These are phyloP conservation scores for Ganaspis sp. DNA, from an alignment of 1,140 invertebrate species.

Conservation along the genomic window DNA sequence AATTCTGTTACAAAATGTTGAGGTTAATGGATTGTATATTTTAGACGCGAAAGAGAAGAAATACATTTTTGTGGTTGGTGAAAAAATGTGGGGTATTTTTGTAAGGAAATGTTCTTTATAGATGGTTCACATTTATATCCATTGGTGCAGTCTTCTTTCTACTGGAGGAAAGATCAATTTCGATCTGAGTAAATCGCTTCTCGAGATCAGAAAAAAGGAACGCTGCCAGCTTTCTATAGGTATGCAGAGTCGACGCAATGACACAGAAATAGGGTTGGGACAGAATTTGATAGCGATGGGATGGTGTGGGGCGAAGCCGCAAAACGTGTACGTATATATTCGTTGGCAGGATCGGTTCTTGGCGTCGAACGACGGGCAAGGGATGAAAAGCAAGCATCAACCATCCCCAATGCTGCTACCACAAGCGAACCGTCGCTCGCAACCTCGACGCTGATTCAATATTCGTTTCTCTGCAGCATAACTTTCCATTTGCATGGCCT, in stretches of 20 bases:
- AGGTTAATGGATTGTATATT: no score
- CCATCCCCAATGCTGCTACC: conserved; percentile 51
- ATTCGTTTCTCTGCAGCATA: conserved; percentile 74
- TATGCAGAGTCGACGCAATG: conserved; percentile 29
- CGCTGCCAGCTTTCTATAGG: conserved; percentile 27
- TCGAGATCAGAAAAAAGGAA: conserved; percentile 10
- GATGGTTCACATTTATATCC: conserved; percentile 23
- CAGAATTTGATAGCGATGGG: conserved; percentile 20
- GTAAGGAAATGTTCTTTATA: conserved; percentile 9
- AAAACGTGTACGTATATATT: conserved; percentile 38
- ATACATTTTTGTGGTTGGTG: no score
- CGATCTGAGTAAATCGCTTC: conserved; percentile 26
- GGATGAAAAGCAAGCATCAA: conserved; percentile 70
- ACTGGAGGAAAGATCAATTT: conserved; percentile 17
- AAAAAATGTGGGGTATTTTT: neutral
- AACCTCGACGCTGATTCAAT: conserved; percentile 70
- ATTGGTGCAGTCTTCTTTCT: conserved; percentile 10
- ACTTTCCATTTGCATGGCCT: conserved; percentile 74
- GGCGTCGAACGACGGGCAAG: conserved; percentile 59
- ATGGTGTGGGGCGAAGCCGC: neutral
- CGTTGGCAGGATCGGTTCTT: conserved; percentile 57
- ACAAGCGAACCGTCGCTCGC: conserved; percentile 43
- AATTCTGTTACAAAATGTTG: no score
- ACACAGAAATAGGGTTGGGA: conserved; percentile 22
- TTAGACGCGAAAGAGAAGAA: no score